Evolutionary conservation across 2,888 invertebrate species (phyloP), one percentile per base, ranked within the genome.

Genomic region (Hyposoter didymator): DNA sequence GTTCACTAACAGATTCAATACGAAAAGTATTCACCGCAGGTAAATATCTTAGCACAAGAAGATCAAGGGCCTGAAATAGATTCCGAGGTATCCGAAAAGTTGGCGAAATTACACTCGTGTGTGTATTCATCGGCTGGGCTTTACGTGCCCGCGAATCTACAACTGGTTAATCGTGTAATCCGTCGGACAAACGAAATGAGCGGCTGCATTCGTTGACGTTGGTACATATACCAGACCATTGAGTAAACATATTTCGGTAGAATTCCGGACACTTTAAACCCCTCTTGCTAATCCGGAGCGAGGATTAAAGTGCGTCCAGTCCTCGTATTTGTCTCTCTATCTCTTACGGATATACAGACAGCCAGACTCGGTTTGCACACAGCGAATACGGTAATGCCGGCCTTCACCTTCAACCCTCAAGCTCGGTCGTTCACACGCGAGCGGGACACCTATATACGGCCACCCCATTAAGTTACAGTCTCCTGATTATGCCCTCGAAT

Each of bases 161-260:
- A 82, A 85, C 75, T 81, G 81, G 85, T 84, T 87, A 87, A 87
- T 87, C 87, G 84, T 76, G 82, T 87, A 85, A 87, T 84, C 87
- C 84, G 47, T 55, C 67, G 59, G 78, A 81, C 76, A 85, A 74
- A 47, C 75, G 78, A 87, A 85, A 87, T 82, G 81, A 87, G 82
- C 67, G 72, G 64, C 52, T 45, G 75, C 55, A 85, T 85, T 82
- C 75, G 81, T 78, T 72, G 76, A 52, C 72, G 78, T 84, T 49
- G 52, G 76, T 81, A 74, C 64, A 70, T 39, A 45, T 72, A 76
- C 69, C 69, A 52, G 43, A 84, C 85, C 75, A 78, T 78, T 79
- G 74, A 85, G 87, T 85, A 87, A 87, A 85, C 87, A 87, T 85
- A 87, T 87, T 87, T 83, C 84, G 78, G 84, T 76, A 62, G 78